These are phyloP conservation scores for Nycticryphes semicollaris DNA, from an alignment of 2,113 vertebrate genomes.

Conservation along the genomic window DNA sequence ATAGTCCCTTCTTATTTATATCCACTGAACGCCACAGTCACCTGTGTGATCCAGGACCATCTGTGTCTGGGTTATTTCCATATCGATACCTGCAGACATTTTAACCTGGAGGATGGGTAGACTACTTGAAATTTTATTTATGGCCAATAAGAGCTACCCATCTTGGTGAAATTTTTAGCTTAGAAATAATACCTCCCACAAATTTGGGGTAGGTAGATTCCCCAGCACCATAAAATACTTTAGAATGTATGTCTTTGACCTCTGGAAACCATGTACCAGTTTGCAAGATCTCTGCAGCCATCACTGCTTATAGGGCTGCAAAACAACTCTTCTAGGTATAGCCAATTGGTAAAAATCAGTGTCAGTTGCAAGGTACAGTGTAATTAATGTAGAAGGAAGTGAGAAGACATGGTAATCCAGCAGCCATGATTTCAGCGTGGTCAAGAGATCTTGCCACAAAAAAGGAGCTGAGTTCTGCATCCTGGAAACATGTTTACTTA, in stretches of 20 bases:
- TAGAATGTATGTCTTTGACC: neutral
- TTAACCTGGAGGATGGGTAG: neutral
- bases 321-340: neutral
- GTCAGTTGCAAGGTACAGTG: neutral
- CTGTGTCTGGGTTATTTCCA: neutral
- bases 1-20: slow-evolving; percentile 60
- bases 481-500: neutral
- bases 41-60: neutral
- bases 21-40: slow-evolving; percentile 18
- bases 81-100: neutral
- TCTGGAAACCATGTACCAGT: neutral
- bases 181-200: neutral
- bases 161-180: neutral
- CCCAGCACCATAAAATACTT: neutral
- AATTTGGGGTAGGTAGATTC: neutral
- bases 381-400: neutral
- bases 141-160: neutral
- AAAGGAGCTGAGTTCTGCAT: neutral
- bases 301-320: neutral
- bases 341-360: neutral
- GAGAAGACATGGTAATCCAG: neutral
- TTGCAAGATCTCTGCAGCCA: neutral
- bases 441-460: neutral
- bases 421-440: neutral
- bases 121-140: neutral